Percentiles rank a stretch among this genome's conserved stretches.
Conservation (phyloP, 2,113 vertebrate species). For the Forbesichthys papilliferus region DNA sequence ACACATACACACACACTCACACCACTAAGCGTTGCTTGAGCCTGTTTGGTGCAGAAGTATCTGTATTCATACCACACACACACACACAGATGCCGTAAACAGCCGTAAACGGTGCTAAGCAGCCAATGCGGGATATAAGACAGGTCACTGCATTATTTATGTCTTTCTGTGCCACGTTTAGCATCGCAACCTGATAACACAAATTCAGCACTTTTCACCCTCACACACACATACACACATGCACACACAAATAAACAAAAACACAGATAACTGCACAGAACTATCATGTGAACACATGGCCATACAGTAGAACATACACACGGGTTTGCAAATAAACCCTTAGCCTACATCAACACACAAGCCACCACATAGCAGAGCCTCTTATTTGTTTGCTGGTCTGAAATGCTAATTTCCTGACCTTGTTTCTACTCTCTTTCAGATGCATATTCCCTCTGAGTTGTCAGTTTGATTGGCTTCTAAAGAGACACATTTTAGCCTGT, state of each 20-base stretch:
- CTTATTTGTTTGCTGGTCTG: conserved; percentile 46
- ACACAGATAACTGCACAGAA: conserved; percentile 7
- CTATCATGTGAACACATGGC: conserved; percentile 12
- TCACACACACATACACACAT: conserved; percentile 22
- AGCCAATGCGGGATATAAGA: conserved; percentile 61
- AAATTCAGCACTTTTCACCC: conserved; percentile 63
- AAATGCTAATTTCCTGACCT: conserved; percentile 59
- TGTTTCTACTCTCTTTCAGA: conserved; percentile 37
- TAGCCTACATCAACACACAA: not conserved
- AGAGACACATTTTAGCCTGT: conserved; percentile 36
- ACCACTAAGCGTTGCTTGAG: conserved; percentile 27
- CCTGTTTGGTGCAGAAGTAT: conserved; percentile 23
- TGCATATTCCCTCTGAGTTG: conserved; percentile 13
- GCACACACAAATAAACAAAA: conserved; percentile 9
- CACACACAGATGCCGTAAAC: conserved; percentile 36
- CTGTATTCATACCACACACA: conserved; percentile 32
- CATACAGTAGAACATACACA: conserved; percentile 6
- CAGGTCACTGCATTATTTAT: conserved; percentile 73
- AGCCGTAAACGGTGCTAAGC: conserved; percentile 71
- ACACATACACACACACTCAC: conserved; percentile 33
- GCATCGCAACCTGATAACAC: conserved; percentile 66
- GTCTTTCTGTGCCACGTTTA: conserved; percentile 46
- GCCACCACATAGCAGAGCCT: conserved; percentile 6
- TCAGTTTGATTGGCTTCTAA: conserved; percentile 33
- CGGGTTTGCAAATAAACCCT: not conserved